A percentile compares a stretch with the other conserved stretches of the same genome.
Conservation (phyloP, 2,113 vertebrate genomes). For the Oxyruncus cristatus region DNA sequence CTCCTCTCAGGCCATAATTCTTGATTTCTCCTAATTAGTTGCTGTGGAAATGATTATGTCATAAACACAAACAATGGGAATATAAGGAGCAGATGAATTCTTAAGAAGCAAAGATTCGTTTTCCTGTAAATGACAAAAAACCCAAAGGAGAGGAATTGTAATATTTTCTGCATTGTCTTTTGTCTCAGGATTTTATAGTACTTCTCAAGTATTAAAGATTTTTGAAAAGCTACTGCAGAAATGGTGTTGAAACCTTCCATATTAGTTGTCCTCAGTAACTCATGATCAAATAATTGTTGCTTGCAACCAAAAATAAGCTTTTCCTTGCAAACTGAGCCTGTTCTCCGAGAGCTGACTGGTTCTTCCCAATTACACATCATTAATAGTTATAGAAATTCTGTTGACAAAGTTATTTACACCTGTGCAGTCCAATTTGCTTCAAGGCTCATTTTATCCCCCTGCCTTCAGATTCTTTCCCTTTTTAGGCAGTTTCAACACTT, state of each 20-base stretch:
- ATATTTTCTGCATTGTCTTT: constrained; percentile 48
- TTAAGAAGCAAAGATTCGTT: constrained; percentile 69
- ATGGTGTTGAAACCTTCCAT: constrained; percentile 41
- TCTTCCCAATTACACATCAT: not conserved
- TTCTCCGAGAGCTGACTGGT: not conserved
- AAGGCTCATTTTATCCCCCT: not conserved
- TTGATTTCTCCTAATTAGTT: constrained; percentile 66
- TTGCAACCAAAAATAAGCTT: not conserved
- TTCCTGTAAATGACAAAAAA: constrained; percentile 66
- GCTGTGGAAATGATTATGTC: constrained; percentile 67
- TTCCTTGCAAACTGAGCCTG: not conserved
- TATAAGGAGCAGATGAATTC: constrained; percentile 64
- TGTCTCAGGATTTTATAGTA: constrained; percentile 26
- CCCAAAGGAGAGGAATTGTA: constrained; percentile 7
- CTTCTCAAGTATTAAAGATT: constrained; percentile 27
- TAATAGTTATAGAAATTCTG: not conserved
- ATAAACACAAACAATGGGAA: constrained; percentile 60
- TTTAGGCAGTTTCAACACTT: not conserved
- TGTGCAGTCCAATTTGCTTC: constrained; percentile 11
- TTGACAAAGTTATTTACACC: constrained; percentile 17
- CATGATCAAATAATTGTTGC: not conserved
- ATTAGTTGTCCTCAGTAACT: constrained; percentile 24
- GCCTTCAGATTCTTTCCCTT: not conserved
- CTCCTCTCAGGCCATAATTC: constrained; percentile 36
- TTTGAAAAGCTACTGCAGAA: constrained; percentile 27